A percentile compares a stretch with the other conserved stretches of the same genome.
These are phyloP conservation scores for Austrolebias charrua DNA, from an alignment of 2,797 vertebrate species.

Conservation along the genomic window DNA sequence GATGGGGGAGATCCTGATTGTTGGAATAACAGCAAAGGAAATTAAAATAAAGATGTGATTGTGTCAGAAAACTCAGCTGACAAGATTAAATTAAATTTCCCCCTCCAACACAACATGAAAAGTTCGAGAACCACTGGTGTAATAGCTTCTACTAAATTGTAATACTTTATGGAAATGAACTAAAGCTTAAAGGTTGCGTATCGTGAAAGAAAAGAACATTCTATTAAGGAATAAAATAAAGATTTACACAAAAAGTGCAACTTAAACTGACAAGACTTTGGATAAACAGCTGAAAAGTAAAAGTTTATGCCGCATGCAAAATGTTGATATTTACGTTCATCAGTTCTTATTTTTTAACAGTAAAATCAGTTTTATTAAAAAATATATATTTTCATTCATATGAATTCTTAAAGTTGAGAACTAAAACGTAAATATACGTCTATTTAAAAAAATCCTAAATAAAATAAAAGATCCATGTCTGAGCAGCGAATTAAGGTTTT, in stretches of 20 bases:
- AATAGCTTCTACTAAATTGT: conserved; percentile 27
- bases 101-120: too few relatives aligned
- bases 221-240: conserved; percentile 22
- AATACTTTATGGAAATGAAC: conserved; percentile 23
- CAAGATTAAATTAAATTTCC: too few relatives aligned
- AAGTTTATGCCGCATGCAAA: conserved; percentile 57
- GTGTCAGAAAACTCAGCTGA: too few relatives aligned
- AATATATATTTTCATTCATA: background rate
- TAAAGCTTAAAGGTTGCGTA: conserved; percentile 18
- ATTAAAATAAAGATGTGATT: too few relatives aligned
- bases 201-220: background rate
- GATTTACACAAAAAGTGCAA: conserved; percentile 32
- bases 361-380: background rate
- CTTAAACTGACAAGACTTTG: conserved; percentile 22
- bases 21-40: too few relatives aligned
- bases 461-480: conserved; percentile 15
- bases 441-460: conserved; percentile 9
- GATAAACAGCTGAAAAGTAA: conserved; percentile 24
- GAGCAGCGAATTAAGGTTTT: conserved; percentile 36
- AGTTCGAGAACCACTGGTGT: background rate
- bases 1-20: too few relatives aligned
- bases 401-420: conserved; percentile 2
- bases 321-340: conserved; percentile 72
- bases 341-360: background rate
- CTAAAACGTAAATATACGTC: conserved; percentile 71